Conservation (phyloP, 2,888 invertebrate species). For the Oconnorella tubifera region DNA sequence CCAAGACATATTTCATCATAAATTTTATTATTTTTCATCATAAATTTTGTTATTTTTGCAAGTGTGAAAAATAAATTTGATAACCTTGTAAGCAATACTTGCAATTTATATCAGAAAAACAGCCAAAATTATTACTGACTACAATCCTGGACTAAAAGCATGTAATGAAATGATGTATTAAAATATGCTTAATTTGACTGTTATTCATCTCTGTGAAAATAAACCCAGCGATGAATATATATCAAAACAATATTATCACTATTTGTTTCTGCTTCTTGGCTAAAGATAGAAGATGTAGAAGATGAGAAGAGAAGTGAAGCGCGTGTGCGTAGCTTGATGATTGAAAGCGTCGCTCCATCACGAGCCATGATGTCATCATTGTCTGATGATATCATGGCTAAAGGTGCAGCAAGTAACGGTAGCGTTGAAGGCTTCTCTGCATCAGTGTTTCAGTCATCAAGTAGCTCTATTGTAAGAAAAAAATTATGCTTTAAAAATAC, state of each 20-base stretch:
- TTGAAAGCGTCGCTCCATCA: slow-evolving; percentile 25
- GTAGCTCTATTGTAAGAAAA: not conserved
- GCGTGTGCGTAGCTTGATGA: slow-evolving; percentile 28
- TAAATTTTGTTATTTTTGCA: no score
- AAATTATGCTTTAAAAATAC: no score
- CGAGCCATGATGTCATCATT: not conserved
- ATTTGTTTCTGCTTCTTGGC: no score
- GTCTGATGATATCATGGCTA: not conserved
- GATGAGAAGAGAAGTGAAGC: slow-evolving; percentile 28
- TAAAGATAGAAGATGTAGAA: slow-evolving; percentile 27
- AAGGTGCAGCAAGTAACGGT: not conserved
- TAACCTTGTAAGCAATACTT: no score
- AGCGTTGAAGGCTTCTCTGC: not conserved
- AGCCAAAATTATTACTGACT: not conserved
- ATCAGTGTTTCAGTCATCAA: slow-evolving; percentile 4
- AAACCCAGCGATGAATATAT: no score
- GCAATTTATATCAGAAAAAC: no score
- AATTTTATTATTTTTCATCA: no score
- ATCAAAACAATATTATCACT: no score
- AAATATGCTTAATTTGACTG: not conserved
- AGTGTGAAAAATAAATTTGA: no score
- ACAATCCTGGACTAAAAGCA: not conserved
- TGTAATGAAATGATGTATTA: not conserved
- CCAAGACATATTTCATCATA: no score
- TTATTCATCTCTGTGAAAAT: no score